phyloP scores from a whole-genome alignment of 2,113 vertebrate species.

The Oxygymnocypris stewartii region DNA sequence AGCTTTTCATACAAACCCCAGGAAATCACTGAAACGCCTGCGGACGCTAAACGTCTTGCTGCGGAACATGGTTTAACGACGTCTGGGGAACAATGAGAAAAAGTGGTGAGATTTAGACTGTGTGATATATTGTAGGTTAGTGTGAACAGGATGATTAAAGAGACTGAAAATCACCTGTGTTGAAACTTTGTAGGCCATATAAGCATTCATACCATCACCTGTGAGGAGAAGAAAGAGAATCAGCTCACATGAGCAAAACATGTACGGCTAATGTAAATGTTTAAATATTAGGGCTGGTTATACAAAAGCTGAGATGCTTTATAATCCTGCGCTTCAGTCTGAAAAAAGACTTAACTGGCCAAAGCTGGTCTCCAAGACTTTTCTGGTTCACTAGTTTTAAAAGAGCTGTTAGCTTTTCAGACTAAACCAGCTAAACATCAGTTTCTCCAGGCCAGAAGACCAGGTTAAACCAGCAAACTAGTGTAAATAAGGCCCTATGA shows the following conservation, averaged over 20 bases:
- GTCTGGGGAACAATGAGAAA: conserved; percentile 76
- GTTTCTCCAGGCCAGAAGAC: not conserved
- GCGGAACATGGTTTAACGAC: conserved; percentile 88
- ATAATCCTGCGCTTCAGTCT: not conserved
- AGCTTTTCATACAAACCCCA: conserved; percentile 96
- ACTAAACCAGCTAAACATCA: not conserved
- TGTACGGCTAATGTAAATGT: not conserved
- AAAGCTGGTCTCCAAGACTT: not conserved
- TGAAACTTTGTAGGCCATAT: conserved; percentile 94
- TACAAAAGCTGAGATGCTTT: not conserved
- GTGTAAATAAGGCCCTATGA: not conserved
- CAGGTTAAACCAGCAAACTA: not conserved
- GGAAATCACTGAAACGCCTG: conserved; percentile 96
- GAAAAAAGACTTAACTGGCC: not conserved
- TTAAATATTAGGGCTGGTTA: not conserved
- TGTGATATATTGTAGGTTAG: not conserved
- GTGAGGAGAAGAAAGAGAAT: not conserved
- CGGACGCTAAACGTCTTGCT: conserved; percentile 88
- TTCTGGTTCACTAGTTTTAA: not conserved
- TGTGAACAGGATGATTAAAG: not conserved
- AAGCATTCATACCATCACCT: conserved; percentile 98
- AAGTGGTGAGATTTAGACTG: not conserved
- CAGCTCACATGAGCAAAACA: not conserved
- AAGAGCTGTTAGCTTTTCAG: not conserved
- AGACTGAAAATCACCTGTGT: conserved; percentile 82